phyloP scores from a whole-genome alignment of 2,888 invertebrate genomes.

The Opisthograptis luteolata region DNA sequence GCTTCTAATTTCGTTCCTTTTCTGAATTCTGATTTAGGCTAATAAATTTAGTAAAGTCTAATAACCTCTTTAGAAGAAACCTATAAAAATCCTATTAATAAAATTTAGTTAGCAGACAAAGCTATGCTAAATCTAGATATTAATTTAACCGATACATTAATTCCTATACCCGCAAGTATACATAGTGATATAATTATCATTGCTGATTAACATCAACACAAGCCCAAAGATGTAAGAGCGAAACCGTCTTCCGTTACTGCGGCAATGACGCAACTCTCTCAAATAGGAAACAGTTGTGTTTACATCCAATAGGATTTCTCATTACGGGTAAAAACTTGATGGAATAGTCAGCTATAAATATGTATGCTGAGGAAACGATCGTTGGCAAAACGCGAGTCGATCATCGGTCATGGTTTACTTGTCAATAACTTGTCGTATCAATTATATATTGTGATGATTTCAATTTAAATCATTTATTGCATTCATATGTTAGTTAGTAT shows the following conservation, averaged over 20 bases:
- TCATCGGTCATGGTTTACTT: neutral
- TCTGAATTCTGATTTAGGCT: too few relatives aligned
- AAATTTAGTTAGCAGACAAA: too few relatives aligned
- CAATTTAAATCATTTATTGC: too few relatives aligned
- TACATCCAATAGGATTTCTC: constrained; percentile 40
- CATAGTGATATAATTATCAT: constrained; percentile 37
- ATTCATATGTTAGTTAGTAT: too few relatives aligned
- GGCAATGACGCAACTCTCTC: constrained; percentile 48
- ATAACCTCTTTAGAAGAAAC: too few relatives aligned
- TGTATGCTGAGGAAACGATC: constrained; percentile 31
- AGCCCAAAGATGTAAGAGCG: constrained; percentile 44
- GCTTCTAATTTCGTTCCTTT: too few relatives aligned
- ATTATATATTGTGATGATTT: too few relatives aligned
- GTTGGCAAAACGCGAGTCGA: neutral
- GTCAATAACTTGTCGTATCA: neutral
- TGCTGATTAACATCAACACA: too few relatives aligned
- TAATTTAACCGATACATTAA: too few relatives aligned
- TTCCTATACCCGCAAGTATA: constrained; percentile 24
- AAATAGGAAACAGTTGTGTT: constrained; percentile 39
- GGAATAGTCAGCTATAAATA: constrained; percentile 41
- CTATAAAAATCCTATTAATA: too few relatives aligned
- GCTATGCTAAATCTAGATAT: too few relatives aligned
- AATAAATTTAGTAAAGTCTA: too few relatives aligned
- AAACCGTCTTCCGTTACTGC: constrained; percentile 50
- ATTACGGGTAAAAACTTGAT: constrained; percentile 44